A percentile compares a stretch with the other conserved stretches of the same genome.
These are phyloP conservation scores for Macrotus californicus DNA, from an alignment of 2,113 vertebrate species.

Conservation along the genomic window DNA sequence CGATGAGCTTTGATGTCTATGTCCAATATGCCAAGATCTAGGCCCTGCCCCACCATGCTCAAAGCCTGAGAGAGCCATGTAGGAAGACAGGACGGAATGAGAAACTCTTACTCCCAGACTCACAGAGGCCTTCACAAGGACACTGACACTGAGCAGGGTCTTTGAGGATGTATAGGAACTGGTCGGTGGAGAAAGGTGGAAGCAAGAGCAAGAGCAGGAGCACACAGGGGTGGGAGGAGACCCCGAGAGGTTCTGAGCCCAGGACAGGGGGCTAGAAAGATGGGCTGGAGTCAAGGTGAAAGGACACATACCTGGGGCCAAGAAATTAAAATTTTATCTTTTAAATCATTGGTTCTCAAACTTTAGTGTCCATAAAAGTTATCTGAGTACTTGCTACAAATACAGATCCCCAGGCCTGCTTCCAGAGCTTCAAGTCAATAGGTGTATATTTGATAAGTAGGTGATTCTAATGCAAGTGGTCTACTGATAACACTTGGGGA, in stretches of 20 bases:
- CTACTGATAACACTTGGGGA: background rate
- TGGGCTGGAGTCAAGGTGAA: background rate
- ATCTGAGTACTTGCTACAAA: background rate
- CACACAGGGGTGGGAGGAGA: too few relatives aligned
- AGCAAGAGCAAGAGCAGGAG: background rate
- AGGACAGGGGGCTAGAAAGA: background rate
- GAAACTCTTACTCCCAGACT: background rate
- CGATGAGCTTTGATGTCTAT: background rate
- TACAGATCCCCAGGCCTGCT: background rate
- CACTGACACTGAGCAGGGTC: too few relatives aligned
- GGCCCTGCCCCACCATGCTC: background rate
- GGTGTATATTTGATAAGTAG: background rate
- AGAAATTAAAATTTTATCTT: background rate
- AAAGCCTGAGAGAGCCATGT: background rate
- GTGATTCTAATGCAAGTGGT: background rate
- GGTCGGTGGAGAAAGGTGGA: background rate
- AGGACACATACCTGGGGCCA: background rate
- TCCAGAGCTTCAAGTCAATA: background rate
- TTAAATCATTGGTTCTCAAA: background rate
- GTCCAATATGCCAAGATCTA: background rate
- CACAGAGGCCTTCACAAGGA: background rate
- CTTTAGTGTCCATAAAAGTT: background rate
- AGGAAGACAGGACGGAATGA: background rate
- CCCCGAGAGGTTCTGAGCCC: background rate
- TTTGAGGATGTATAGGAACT: background rate